Base-by-base conservation (phyloP, 2,888 invertebrate genomes). In the Falcaria lacertinaria region DNA sequence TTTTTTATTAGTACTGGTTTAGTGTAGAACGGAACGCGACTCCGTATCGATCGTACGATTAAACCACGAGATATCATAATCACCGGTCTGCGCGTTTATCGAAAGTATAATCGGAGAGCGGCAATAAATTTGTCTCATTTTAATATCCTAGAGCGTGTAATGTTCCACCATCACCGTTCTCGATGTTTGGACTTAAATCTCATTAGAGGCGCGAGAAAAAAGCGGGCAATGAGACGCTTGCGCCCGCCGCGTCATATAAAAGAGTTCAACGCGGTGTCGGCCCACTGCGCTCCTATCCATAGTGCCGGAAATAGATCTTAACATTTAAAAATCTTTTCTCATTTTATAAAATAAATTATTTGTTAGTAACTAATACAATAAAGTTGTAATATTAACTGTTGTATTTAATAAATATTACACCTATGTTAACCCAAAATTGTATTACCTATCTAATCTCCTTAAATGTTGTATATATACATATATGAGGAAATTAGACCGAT, bases 121-220 rank as follows among this genome's bases (percentile, higher is more conserved):
- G 84, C 83, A 74, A 86, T 88, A 87, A 87, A 88, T 88, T 88
- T 84, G 88, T 87, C 86, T 84, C 84, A 83, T 88, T 85, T 87
- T 85, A 85, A 85, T 86, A 87, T 77, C 73, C 77, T 75, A 76
- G 78, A 82, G 81, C 79, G 78, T 81, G 76, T 86, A 75, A 80
- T 79, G 74, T 78, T 75, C 74, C 68, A 63, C 62, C 63, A 68
- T 74, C 71, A 78, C 64, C 63, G 65, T 64, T 68, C 57, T 65
- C 50, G 65, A 71, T 77, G 72, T 77, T 79, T 74, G 72, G 66
- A 73, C 69, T 70, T 60, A 68, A 66, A 73, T 69, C 70, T 74
- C 65, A 74, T 79, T 72, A 79, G 54, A 67, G 50, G 52, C 52
- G 55, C 47, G 54, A 57, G 56, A 60, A 57, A 56, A 54, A 58